A percentile compares a stretch with the other conserved stretches of the same genome.
Conservation (phyloP, 2,797 vertebrate genomes). For the Phataginus tricuspis region DNA sequence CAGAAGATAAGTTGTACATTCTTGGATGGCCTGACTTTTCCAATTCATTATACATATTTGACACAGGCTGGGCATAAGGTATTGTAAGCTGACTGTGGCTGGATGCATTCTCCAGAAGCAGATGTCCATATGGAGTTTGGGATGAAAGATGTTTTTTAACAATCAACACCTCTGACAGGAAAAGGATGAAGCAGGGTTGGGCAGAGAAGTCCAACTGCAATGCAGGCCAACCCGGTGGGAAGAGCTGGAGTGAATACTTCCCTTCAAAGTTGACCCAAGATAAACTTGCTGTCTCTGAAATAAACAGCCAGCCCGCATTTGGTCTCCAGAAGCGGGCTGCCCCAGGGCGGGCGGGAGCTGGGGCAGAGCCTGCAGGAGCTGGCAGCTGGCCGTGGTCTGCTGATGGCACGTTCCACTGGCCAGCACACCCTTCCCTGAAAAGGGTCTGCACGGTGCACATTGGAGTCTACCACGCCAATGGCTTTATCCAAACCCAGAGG, state of each 20-base stretch:
- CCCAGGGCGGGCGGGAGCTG: neutral
- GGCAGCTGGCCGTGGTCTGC: neutral
- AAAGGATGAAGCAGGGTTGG: neutral
- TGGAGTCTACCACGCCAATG: neutral
- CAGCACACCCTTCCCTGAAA: neutral
- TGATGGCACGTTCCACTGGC: neutral
- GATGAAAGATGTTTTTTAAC: neutral
- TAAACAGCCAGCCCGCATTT: neutral
- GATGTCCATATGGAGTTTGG: neutral
- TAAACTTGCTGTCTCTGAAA: neutral
- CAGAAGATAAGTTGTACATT: neutral
- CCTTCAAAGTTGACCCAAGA: neutral
- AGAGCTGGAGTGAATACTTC: neutral
- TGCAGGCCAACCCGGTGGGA: neutral
- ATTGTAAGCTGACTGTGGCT: neutral
- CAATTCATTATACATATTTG: neutral
- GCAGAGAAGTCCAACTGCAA: neutral
- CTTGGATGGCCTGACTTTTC: neutral
- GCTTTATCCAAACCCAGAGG: neutral
- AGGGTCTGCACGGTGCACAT: neutral
- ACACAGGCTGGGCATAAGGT: neutral
- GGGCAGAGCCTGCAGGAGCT: neutral
- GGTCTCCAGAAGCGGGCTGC: neutral
- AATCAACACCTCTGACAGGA: neutral
- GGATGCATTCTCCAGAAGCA: neutral